phyloP scores from a whole-genome alignment of 2,113 vertebrate species.

The Zosterops pallidus region DNA sequence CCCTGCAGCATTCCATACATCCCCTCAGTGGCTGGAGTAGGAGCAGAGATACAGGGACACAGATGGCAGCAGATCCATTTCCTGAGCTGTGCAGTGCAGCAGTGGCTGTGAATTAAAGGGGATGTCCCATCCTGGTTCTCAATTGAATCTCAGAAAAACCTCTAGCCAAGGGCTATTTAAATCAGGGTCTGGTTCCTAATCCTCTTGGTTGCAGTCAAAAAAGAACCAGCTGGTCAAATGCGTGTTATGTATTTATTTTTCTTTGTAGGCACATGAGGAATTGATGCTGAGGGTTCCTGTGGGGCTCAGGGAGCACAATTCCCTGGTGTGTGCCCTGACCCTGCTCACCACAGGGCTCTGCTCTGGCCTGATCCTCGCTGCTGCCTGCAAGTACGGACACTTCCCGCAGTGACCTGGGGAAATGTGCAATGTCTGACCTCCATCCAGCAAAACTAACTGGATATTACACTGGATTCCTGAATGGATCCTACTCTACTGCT shows the following conservation, averaged over 20 bases:
- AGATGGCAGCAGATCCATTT: not conserved
- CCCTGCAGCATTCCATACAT: rapidly evolving
- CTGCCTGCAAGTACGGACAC: constrained; percentile 77
- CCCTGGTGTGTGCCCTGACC: constrained; percentile 79
- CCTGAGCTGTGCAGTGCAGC: not conserved
- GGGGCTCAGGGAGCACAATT: constrained; percentile 76
- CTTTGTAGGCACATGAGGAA: constrained; percentile 62
- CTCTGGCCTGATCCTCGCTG: constrained; percentile 74
- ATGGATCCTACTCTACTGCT: not conserved
- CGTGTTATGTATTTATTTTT: not conserved
- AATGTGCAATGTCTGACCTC: not conserved
- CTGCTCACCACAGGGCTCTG: constrained; percentile 81
- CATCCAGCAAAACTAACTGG: not conserved
- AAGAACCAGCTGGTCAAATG: not conserved
- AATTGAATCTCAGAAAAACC: not conserved
- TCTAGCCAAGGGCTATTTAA: not conserved
- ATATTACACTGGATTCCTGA: not conserved
- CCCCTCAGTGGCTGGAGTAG: not conserved
- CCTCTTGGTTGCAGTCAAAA: not conserved
- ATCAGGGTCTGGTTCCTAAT: not conserved
- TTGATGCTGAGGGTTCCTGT: constrained; percentile 80
- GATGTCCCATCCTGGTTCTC: not conserved
- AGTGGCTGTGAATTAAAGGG: not conserved
- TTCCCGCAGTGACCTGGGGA: constrained; percentile 22
- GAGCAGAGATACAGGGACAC: not conserved